phyloP scores from a whole-genome alignment of 2,888 invertebrate species.

The Cheiracanthium punctorium region DNA sequence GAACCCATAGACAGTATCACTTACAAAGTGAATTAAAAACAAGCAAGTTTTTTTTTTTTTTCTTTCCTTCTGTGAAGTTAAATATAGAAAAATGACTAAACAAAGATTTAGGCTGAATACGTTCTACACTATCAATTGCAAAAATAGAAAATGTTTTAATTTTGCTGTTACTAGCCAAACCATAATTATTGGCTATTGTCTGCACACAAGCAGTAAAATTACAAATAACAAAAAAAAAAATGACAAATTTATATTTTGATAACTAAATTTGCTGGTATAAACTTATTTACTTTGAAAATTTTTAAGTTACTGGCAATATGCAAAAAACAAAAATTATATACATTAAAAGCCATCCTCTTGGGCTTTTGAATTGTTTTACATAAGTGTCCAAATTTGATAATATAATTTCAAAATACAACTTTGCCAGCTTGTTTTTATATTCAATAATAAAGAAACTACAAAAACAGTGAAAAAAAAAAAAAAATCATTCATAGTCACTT shows the following conservation, averaged over 20 bases:
- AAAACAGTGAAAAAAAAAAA: neutral
- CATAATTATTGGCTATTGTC: slow-evolving; percentile 2
- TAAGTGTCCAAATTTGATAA: neutral
- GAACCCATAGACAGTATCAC: slow-evolving; percentile 47
- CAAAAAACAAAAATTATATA: slow-evolving; percentile 35
- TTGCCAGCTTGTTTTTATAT: too few species aligned
- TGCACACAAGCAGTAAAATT: slow-evolving; percentile 9
- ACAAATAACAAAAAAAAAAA: neutral
- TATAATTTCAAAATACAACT: neutral
- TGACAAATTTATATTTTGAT: neutral
- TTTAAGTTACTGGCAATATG: slow-evolving; percentile 32
- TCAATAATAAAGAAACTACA: neutral
- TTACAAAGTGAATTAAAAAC: slow-evolving; percentile 46
- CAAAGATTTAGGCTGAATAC: neutral
- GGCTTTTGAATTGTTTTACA: slow-evolving; percentile 22
- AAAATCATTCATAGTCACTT: neutral
- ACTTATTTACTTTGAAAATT: neutral
- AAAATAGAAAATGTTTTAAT: neutral
- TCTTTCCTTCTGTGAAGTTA: neutral
- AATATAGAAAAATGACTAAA: slow-evolving; percentile 19
- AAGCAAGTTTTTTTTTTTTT: slow-evolving; percentile 25
- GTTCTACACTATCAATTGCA: slow-evolving; percentile 4
- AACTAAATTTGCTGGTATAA: slow-evolving; percentile 27
- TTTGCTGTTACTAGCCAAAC: slow-evolving; percentile 2
- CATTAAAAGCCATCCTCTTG: slow-evolving; percentile 48